Base-by-base conservation (phyloP, 2,113 vertebrate species). In the Lethenteron camtschaticum region DNA sequence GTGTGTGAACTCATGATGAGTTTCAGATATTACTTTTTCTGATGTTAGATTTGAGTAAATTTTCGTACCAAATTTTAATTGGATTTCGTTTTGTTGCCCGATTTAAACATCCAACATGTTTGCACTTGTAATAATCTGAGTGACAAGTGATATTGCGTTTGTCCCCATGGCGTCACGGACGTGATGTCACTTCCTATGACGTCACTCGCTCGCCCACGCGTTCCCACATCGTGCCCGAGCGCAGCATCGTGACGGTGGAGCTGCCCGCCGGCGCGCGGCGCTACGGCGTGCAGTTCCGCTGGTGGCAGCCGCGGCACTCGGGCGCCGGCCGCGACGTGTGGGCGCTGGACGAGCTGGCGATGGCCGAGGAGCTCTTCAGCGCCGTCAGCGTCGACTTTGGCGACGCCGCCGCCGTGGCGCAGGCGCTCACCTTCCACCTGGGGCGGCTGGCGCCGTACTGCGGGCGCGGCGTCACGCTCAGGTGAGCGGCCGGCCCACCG, bases 231-330 rank as follows among this genome's bases (percentile, higher is more conserved):
- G 41, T 41, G 41, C 41, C 41, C 41, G 41, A 6, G 41, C n/a
- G 70, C 72, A 99, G 94, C 78, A 99, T 99, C 58, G 87, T 96
- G 72, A 96, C 92, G 0, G 90, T 99, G 68, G 89, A 96, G 73
- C 79, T 99, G 41, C 89, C 92, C 0, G 79, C 88, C 9, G 85
- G 88, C 9, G 90, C 92, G 13, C 88, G 83, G 72, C 88, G 85
- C 68, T 83, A 94, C 69, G 92, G 94, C 20, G 86, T 95, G 72
- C 92, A 96, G 80, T 96, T 96, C 81, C 85, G 90, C 73, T 99
- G 94, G 94, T 99, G 94, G 94, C 94, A 99, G 76, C 90, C 94
- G 0, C 91, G 96, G 72, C 90, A 99, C 70, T 96, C 90, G 3
- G 89, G 90, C 24, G 89, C 86, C 86, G 12, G 87, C 0, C 87